These are phyloP conservation scores for Stegostoma tigrinum DNA, from an alignment of 2,113 vertebrate species.

Conservation along the genomic window DNA sequence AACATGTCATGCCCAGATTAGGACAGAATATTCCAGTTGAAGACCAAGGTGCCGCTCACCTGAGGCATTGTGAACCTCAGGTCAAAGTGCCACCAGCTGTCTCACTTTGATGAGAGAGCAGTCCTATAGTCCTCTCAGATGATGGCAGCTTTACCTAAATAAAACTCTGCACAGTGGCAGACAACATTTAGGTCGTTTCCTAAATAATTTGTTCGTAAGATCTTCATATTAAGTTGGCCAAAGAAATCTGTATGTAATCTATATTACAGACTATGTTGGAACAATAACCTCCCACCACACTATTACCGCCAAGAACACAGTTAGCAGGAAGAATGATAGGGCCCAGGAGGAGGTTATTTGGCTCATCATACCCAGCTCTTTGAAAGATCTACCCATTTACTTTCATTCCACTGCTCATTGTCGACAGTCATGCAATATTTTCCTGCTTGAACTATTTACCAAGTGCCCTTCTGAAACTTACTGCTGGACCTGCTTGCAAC, in stretches of 20 bases:
- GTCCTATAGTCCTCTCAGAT: no score
- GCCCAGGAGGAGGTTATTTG: neutral
- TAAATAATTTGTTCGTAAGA: neutral
- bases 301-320: constrained; percentile 54
- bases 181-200: neutral
- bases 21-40: no score
- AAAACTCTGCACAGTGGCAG: neutral
- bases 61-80: no score
- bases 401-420: neutral
- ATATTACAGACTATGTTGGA: neutral
- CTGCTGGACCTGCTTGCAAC: neutral
- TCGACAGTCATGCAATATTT: neutral
- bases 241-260: neutral
- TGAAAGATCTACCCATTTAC: neutral
- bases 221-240: neutral
- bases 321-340: neutral
- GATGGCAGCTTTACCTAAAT: no score
- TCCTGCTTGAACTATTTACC: neutral
- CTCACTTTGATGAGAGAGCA: no score
- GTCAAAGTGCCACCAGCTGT: no score
- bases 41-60: no score
- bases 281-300: constrained; percentile 53
- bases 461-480: neutral
- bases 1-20: no score
- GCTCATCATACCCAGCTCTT: neutral